Evolutionary conservation across 1,140 invertebrate genomes (phyloP).

Genomic region (Berghia stephanieae): DNA sequence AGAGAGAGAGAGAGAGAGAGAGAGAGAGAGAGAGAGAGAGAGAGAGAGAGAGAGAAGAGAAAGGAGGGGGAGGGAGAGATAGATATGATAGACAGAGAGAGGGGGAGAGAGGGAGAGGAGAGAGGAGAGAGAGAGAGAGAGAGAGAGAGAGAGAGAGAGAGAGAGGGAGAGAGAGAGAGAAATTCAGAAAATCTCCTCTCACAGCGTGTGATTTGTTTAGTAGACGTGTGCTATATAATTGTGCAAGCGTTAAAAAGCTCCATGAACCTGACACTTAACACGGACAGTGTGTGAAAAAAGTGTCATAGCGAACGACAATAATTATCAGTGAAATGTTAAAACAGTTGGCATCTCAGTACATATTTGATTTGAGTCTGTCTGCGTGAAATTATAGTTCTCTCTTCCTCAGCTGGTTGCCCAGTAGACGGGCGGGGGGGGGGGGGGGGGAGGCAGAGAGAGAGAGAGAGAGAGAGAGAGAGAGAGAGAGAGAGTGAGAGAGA

Average conservation of each 20-base stretch:
- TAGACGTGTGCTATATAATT: too few species aligned
- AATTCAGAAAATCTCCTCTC: background rate
- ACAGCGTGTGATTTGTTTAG: background rate
- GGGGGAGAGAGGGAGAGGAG: conserved; percentile 16
- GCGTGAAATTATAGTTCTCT: too few species aligned
- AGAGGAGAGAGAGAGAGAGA: conserved; percentile 15
- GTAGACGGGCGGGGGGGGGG: too few species aligned
- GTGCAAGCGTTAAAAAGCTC: too few species aligned
- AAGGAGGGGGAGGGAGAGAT: background rate
- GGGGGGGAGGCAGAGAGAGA: background rate
- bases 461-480: conserved; percentile 16
- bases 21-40: background rate
- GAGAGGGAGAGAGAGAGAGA: background rate
- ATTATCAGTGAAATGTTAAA: too few species aligned
- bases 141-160: background rate
- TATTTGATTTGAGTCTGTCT: too few species aligned
- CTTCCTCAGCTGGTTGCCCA: too few species aligned
- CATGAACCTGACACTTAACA: too few species aligned
- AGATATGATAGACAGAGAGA: background rate
- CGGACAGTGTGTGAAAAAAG: too few species aligned
- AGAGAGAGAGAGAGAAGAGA: background rate
- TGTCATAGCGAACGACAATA: too few species aligned
- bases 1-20: too few species aligned
- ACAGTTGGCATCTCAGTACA: too few species aligned
- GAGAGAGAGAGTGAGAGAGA: conserved; percentile 18